Conservation (phyloP, 2,797 vertebrate species). For the Loris lydekkerianus region DNA sequence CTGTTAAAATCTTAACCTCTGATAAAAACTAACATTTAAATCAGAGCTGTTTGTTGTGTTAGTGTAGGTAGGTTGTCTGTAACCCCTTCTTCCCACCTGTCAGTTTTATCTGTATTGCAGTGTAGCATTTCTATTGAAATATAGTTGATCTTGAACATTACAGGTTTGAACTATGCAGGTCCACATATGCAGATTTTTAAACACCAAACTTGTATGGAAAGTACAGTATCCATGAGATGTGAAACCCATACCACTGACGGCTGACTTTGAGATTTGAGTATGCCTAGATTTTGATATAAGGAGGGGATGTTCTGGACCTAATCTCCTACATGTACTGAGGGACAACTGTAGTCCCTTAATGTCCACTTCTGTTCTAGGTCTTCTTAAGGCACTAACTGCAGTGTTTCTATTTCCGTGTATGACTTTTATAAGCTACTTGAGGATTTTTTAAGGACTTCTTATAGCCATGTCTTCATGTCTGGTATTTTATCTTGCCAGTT, state of each 20-base stretch:
- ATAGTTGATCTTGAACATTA: not conserved
- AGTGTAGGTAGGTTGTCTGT: not conserved
- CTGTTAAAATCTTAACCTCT: no score
- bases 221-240: not conserved
- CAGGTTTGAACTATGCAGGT: not conserved
- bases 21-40: not conserved
- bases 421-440: not conserved
- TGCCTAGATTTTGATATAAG: not conserved
- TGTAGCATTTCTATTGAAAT: not conserved
- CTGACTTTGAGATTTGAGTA: not conserved
- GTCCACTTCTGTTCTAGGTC: conserved; percentile 23
- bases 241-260: not conserved
- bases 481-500: conserved; percentile 48
- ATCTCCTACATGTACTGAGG: not conserved
- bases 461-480: not conserved
- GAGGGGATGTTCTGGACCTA: not conserved
- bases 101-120: conserved; percentile 6
- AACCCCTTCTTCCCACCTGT: not conserved
- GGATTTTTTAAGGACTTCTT: conserved; percentile 16
- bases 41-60: conserved; percentile 25
- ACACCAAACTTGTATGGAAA: not conserved
- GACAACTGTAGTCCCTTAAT: not conserved
- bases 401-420: not conserved
- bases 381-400: conserved; percentile 15
- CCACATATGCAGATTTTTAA: not conserved